Evolutionary conservation across 2,888 invertebrate species (phyloP), one percentile per base, ranked within the genome.

Genomic region (Lissocephala sabroskyi): DNA sequence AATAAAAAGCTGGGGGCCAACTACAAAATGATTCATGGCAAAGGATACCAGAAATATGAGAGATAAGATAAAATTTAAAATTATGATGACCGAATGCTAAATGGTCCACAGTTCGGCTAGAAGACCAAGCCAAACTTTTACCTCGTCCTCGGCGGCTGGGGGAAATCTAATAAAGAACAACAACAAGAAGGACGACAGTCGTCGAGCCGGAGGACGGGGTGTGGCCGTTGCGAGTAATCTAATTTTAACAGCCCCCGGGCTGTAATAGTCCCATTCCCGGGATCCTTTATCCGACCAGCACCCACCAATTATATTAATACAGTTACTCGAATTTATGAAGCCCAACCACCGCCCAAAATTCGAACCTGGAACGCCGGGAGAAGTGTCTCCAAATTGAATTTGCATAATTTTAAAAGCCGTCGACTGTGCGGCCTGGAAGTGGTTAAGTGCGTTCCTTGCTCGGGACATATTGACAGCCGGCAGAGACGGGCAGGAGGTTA

Each of bases 321-420:
- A 77, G 71, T 77, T 74, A 71, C 71, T 64, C 59, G 71, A 71
- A 77, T 71, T 77, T 71, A 73, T 76, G 77, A 59, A 62, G 52
- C 45, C 35, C 28, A 35, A 3, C 35, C 16, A 35, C 16, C 13
- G 28, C 11, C 19, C 14, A 28, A 40, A 39, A 23, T 16, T 37
- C 16, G 33, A n/a, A n/a, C n/a, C n/a, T n/a, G n/a, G n/a, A n/a
- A n/a, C n/a, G 36, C 40, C 37, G 36, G 30, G 44, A 37, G 56
- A 61, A 66, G 71, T 61, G 76, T 65, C 73, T 67, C 52, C 54
- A 78, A 74, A 74, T 74, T 67, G 73, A 75, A 74, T 74, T 78
- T 78, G 78, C 78, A 74, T 74, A 74, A 74, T 78, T 74, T 71
- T 59, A 59, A 70, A 61, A 67, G 78, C 52, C 62, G 52, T 62